Percentiles rank a stretch among this genome's conserved stretches.
Evolutionary conservation across 2,797 vertebrate genomes (phyloP).

Genomic region (Limnodromus scolopaceus): DNA sequence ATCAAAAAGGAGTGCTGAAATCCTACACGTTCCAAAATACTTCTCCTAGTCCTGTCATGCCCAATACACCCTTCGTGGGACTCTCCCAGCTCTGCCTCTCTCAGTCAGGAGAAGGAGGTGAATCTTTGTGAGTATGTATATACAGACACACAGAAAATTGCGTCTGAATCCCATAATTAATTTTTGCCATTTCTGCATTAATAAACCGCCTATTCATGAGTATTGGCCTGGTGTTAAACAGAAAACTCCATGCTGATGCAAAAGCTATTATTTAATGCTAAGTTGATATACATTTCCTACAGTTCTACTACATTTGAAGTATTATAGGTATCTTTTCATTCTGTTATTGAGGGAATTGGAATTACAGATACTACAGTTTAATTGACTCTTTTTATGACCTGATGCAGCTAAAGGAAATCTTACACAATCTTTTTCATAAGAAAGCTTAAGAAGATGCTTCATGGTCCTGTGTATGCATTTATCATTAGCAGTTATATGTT

Average conservation of each 20-base stretch:
- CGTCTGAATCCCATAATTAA: not conserved
- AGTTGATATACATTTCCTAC: not conserved
- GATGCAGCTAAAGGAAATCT: not conserved
- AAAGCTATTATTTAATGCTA: not conserved
- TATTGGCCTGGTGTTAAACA: not conserved
- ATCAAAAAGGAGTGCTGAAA: not conserved
- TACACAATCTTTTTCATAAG: not conserved
- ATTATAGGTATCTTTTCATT: not conserved
- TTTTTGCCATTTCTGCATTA: not conserved
- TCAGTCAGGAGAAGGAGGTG: not conserved
- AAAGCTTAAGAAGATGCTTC: not conserved
- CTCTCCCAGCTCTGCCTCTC: not conserved
- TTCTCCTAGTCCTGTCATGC: not conserved
- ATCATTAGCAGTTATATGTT: not conserved
- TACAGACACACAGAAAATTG: not conserved
- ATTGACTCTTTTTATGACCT: not conserved
- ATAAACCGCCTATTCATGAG: not conserved
- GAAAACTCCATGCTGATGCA: not conserved
- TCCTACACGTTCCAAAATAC: not conserved
- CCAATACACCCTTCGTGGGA: not conserved
- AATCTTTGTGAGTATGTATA: not conserved
- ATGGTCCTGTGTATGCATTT: not conserved
- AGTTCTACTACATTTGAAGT: not conserved
- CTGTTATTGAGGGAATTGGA: rapidly evolving
- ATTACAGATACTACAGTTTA: not conserved